Evolutionary conservation across 1,140 invertebrate genomes (phyloP).

Genomic region (Physella acuta): DNA sequence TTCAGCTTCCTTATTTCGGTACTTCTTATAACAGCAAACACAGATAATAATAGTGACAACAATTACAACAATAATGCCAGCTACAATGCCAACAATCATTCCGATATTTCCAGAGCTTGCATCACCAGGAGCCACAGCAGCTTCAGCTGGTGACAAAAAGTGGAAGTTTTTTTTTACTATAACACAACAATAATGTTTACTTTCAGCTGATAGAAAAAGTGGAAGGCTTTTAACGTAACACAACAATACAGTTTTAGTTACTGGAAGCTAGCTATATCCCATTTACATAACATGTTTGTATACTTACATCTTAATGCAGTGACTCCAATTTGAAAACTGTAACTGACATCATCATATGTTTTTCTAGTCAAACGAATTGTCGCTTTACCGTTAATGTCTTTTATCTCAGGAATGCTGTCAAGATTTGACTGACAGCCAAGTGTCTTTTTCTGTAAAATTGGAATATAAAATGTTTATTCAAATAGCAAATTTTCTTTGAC

Average conservation of each 20-base stretch:
- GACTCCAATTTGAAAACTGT: not conserved
- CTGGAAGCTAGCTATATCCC: too few relatives aligned
- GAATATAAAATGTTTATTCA: too few relatives aligned
- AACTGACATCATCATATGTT: not conserved
- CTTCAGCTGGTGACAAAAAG: slow-evolving; percentile 2
- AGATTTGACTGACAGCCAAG: not conserved
- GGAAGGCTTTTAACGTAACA: too few relatives aligned
- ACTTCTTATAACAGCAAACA: slow-evolving; percentile 8
- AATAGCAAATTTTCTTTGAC: too few relatives aligned
- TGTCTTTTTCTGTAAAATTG: not conserved
- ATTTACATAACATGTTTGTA: not conserved
- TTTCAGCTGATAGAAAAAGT: too few relatives aligned
- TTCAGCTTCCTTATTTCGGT: not conserved
- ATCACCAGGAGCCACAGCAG: not conserved
- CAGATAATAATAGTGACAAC: slow-evolving; percentile 12
- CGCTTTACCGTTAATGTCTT: not conserved
- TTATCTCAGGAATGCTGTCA: not conserved
- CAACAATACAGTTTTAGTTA: too few relatives aligned
- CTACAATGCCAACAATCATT: slow-evolving; percentile 20
- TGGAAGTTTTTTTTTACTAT: too few relatives aligned
- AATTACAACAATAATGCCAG: slow-evolving; percentile 9
- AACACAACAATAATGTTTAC: too few relatives aligned
- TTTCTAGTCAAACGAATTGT: not conserved
- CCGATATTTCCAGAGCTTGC: slow-evolving; percentile 6
- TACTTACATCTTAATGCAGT: not conserved